A percentile compares a stretch with the other conserved stretches of the same genome.
phyloP scores from a whole-genome alignment of 2,888 invertebrate species.

The Drosophila dives region DNA sequence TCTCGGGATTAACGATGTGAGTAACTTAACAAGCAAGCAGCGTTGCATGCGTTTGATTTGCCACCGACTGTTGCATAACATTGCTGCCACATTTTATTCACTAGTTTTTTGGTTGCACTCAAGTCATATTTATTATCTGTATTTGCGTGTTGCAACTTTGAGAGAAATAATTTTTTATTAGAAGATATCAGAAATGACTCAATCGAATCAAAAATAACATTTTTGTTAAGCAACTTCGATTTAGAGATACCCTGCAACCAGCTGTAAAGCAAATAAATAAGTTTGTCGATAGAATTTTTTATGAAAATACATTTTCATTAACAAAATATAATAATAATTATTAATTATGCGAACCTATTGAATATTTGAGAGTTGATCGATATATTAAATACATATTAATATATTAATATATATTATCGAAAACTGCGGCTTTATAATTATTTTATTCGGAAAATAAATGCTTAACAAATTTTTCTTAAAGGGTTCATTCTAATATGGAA shows the following conservation, averaged over 20 bases:
- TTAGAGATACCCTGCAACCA: background rate
- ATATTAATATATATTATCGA: no score
- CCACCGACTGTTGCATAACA: background rate
- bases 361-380: no score
- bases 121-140: background rate
- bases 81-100: background rate
- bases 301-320: no score
- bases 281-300: no score
- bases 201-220: background rate
- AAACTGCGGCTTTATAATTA: no score
- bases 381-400: no score
- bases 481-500: no score
- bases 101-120: background rate
- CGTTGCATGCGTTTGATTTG: background rate
- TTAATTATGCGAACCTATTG: no score
- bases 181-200: background rate
- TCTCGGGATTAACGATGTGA: slow-evolving; percentile 16
- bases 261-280: no score
- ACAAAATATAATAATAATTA: no score
- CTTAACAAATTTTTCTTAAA: no score
- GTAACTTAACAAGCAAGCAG: background rate
- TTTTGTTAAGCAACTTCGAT: background rate
- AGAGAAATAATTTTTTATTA: background rate
- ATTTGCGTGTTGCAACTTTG: background rate
- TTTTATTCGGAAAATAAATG: no score